A percentile compares a stretch with the other conserved stretches of the same genome.
Conservation (phyloP, 1,140 invertebrate species). For the Rhyzopertha dominica region DNA sequence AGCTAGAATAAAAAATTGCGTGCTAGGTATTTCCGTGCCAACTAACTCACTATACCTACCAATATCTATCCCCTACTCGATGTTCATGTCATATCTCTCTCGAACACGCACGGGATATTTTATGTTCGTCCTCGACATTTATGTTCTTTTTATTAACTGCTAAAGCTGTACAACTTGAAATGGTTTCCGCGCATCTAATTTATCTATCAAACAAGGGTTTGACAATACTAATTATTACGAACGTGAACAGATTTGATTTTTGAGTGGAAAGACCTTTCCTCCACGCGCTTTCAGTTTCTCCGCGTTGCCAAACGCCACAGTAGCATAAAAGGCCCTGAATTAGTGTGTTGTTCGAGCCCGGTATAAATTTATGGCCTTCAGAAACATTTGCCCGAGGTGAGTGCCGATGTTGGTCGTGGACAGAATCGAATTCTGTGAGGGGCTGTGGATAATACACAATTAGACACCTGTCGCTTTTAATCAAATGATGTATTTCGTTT, state of each 20-base stretch:
- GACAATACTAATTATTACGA: too few species aligned
- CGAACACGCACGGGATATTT: slow-evolving; percentile 36
- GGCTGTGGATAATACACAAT: slow-evolving; percentile 9
- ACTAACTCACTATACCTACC: too few species aligned
- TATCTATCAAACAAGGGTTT: too few species aligned
- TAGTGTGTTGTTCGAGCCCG: slow-evolving; percentile 24
- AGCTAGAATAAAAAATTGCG: too few species aligned
- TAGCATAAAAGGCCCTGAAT: slow-evolving; percentile 25
- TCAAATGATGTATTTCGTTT: too few species aligned
- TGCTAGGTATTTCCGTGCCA: too few species aligned
- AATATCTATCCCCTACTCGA: too few species aligned
- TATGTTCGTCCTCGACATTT: slow-evolving; percentile 34
- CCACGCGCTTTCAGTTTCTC: too few species aligned
- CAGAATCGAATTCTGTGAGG: too few species aligned
- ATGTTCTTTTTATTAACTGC: slow-evolving; percentile 39
- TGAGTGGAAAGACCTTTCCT: too few species aligned
- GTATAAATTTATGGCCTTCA: slow-evolving; percentile 42
- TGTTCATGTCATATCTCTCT: slow-evolving; percentile 31
- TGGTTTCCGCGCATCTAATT: slow-evolving; percentile 23
- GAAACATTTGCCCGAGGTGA: slow-evolving; percentile 38
- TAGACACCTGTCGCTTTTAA: slow-evolving; percentile 32
- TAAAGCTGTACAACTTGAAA: slow-evolving; percentile 31
- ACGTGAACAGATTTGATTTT: too few species aligned
- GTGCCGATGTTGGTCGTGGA: slow-evolving; percentile 23
- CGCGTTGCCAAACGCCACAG: slow-evolving; percentile 22